Evolutionary conservation across 1,140 invertebrate species (phyloP).

Genomic region (Drosophila miranda): DNA sequence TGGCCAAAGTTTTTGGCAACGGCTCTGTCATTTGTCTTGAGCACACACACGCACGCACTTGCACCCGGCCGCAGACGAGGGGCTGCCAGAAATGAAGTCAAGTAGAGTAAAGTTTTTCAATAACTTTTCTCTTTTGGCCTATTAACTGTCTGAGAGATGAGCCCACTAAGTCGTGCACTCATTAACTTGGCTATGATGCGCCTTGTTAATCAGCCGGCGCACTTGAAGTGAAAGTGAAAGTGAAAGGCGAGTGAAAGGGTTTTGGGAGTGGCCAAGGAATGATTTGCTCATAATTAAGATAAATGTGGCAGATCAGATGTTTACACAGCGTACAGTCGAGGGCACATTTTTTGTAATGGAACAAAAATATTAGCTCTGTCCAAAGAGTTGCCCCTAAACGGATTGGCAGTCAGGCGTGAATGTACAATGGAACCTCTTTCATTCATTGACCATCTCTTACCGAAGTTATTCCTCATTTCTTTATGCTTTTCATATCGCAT

Average conservation of each 20-base stretch:
- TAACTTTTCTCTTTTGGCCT: conserved; percentile 50
- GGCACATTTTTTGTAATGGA: too few relatives aligned
- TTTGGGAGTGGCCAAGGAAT: conserved; percentile 26
- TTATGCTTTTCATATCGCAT: too few relatives aligned
- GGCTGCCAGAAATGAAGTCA: conserved; percentile 58
- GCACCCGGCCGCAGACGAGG: not conserved
- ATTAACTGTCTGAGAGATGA: conserved; percentile 41
- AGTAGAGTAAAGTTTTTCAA: conserved; percentile 44
- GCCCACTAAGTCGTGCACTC: conserved; percentile 10
- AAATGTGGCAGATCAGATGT: conserved; percentile 27
- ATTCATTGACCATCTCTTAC: not conserved
- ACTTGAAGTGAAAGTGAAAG: not conserved
- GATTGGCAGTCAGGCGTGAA: too few relatives aligned
- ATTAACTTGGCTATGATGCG: conserved; percentile 20
- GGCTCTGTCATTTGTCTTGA: conserved; percentile 68
- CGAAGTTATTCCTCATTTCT: conserved; percentile 4
- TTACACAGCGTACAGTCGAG: too few relatives aligned
- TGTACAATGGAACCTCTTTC: too few relatives aligned
- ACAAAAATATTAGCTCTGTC: too few relatives aligned
- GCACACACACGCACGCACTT: conserved; percentile 21
- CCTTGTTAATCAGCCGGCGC: conserved; percentile 5
- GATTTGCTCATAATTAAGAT: conserved; percentile 58
- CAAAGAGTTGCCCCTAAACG: too few relatives aligned
- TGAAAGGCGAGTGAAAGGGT: conserved; percentile 17
- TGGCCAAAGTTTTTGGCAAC: conserved; percentile 58